Percentiles rank a stretch among this genome's conserved stretches.
Conservation (phyloP, 1,140 invertebrate genomes). For the Drosophila sucinea region DNA sequence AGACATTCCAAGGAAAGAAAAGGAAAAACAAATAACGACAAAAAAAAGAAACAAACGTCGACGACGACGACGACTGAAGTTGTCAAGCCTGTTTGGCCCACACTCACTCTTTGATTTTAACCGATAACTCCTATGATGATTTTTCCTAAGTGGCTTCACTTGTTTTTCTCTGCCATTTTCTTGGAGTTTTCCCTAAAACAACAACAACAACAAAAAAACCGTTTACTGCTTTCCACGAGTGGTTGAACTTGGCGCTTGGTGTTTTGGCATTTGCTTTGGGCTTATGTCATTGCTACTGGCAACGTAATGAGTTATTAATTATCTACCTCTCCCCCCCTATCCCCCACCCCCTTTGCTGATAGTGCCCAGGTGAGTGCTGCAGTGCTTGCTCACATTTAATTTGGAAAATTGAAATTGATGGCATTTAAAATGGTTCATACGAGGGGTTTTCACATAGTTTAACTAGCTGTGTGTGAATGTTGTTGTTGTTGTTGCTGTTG, state of each 20-base stretch:
- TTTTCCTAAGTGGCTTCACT: constrained; percentile 63
- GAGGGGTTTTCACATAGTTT: constrained; percentile 67
- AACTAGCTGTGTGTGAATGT: neutral
- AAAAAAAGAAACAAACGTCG: neutral
- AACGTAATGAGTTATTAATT: constrained; percentile 75
- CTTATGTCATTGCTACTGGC: constrained; percentile 70
- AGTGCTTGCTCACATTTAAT: constrained; percentile 51
- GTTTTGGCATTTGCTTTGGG: constrained; percentile 49
- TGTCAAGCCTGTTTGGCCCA: constrained; percentile 59
- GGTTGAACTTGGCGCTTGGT: constrained; percentile 56
- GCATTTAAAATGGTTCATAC: constrained; percentile 71
- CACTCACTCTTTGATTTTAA: constrained; percentile 60
- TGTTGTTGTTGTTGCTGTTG: constrained; percentile 14
- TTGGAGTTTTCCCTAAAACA: constrained; percentile 65
- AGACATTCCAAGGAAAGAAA: constrained; percentile 43
- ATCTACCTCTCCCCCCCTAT: constrained; percentile 1
- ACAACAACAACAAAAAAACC: neutral
- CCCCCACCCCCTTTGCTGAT: neutral
- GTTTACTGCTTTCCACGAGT: constrained; percentile 41
- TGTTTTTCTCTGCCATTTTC: constrained; percentile 41
- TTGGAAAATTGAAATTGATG: constrained; percentile 75
- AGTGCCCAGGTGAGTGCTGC: constrained; percentile 6
- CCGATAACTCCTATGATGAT: constrained; percentile 65
- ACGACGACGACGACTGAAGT: constrained; percentile 18
- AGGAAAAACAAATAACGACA: constrained; percentile 18